phyloP scores from a whole-genome alignment of 2,113 vertebrate genomes.

The Pygoscelis adeliae region DNA sequence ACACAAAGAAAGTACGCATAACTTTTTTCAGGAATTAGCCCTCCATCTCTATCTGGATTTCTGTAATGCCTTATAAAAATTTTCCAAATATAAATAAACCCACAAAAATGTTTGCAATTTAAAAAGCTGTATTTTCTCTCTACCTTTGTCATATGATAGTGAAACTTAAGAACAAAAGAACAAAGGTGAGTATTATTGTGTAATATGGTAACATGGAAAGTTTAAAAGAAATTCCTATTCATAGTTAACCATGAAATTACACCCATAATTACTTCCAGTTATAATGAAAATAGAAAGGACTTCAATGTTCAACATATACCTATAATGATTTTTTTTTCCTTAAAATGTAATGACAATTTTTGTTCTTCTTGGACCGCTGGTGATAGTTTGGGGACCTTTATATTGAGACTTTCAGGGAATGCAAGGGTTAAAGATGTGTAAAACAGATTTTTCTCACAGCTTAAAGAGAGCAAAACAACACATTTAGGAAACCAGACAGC shows the following conservation, averaged over 20 bases:
- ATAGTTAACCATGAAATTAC: neutral
- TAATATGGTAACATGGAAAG: neutral
- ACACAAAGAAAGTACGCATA: neutral
- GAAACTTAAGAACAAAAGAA: slow-evolving; percentile 9
- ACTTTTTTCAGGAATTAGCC: neutral
- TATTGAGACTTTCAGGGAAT: slow-evolving; percentile 46
- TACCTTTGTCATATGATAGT: slow-evolving; percentile 1
- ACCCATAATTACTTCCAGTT: neutral
- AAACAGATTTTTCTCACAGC: slow-evolving; percentile 81
- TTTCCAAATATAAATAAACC: neutral
- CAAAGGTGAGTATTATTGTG: neutral
- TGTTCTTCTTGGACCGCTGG: neutral
- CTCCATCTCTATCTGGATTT: neutral
- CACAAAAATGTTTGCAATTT: slow-evolving; percentile 15
- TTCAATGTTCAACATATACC: neutral
- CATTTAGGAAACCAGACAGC: slow-evolving; percentile 81
- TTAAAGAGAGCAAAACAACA: slow-evolving; percentile 71
- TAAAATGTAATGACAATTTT: slow-evolving; percentile 31
- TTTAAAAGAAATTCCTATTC: slow-evolving; percentile 4
- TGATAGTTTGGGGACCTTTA: slow-evolving; percentile 5
- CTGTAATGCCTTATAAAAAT: neutral
- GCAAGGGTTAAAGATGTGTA: slow-evolving; percentile 72
- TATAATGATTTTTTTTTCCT: neutral
- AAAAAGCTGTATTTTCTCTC: neutral
- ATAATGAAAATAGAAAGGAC: neutral